Evolutionary conservation across 2,113 vertebrate genomes (phyloP).

Genomic region (Bujurquina vittata): DNA sequence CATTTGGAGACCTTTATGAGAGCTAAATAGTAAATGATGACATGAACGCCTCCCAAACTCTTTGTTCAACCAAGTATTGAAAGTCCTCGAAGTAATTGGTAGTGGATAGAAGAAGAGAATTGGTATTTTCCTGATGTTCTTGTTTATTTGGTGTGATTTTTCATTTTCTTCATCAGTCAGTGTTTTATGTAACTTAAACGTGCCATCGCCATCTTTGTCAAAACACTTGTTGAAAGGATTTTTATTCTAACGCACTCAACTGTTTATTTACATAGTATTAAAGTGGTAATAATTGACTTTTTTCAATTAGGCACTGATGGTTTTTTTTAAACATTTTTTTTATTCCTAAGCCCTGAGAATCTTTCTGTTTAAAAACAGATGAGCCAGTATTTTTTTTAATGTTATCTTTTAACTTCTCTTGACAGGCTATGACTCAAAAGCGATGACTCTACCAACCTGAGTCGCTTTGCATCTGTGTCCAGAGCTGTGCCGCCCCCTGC

Average conservation of each 20-base stretch:
- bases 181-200: neutral
- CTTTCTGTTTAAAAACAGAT: neutral
- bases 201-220: neutral
- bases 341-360: neutral
- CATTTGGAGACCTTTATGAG: neutral
- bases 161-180: neutral
- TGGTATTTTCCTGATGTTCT: fast-evolving
- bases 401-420: neutral
- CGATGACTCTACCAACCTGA: constrained; percentile 46
- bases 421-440: constrained; percentile 30
- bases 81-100: neutral
- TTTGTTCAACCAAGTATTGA: neutral
- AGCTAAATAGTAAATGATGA: neutral
- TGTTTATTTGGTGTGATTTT: neutral
- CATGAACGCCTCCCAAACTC: neutral
- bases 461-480: constrained; percentile 24
- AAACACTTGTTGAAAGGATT: neutral
- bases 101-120: fast-evolving
- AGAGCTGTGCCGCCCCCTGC: constrained; percentile 76
- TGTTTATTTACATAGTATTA: neutral
- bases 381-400: neutral
- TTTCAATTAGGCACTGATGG: neutral
- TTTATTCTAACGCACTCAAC: neutral
- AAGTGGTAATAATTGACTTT: neutral
- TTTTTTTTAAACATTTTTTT: neutral